Evolutionary conservation across 2,797 vertebrate genomes (phyloP).

Genomic region (Intellagama lesueurii): DNA sequence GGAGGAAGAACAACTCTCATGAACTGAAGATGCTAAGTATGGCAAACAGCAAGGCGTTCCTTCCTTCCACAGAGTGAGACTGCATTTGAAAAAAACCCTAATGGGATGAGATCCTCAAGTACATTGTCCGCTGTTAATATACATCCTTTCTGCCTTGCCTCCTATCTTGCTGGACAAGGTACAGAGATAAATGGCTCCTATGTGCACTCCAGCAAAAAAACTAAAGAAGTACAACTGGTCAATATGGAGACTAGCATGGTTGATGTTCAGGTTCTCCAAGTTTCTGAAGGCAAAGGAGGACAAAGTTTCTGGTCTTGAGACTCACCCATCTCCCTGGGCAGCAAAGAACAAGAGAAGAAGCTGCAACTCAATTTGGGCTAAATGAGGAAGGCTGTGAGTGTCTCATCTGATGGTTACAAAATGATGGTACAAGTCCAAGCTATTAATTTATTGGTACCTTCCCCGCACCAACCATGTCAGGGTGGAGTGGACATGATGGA

Average conservation of each 20-base stretch:
- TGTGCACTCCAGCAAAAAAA: background rate
- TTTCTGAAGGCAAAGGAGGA: too few species aligned
- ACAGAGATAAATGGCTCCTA: background rate
- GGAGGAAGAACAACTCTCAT: background rate
- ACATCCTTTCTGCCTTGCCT: background rate
- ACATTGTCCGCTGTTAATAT: background rate
- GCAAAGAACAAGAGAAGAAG: background rate
- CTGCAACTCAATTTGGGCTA: background rate
- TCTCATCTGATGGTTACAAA: background rate
- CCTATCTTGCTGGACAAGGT: background rate
- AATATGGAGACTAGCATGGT: too few species aligned
- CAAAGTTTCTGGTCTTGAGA: too few species aligned
- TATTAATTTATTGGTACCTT: background rate
- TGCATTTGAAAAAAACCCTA: background rate
- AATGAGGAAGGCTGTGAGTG: background rate
- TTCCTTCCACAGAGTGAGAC: background rate
- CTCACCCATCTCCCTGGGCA: background rate
- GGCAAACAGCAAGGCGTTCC: background rate
- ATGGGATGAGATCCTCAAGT: background rate
- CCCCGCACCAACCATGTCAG: background rate
- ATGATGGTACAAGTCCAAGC: background rate
- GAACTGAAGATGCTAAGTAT: background rate
- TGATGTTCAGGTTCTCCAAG: too few species aligned
- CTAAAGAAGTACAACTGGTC: too few species aligned
- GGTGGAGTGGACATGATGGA: background rate